Evolutionary conservation across 2,797 vertebrate species (phyloP).

Genomic region (Gadopsis marmoratus): DNA sequence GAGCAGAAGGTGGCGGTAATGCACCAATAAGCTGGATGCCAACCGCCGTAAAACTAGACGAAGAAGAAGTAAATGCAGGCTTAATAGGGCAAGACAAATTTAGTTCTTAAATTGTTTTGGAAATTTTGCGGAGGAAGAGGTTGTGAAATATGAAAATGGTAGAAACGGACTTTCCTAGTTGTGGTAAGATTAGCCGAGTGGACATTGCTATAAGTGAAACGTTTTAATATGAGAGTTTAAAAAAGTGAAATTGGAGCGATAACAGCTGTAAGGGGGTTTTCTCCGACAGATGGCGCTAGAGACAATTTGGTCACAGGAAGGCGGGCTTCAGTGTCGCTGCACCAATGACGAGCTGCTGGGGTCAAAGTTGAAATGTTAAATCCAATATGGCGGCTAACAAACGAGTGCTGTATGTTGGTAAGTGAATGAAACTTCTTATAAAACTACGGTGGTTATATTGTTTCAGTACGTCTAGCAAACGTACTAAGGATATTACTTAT

Average conservation of each 20-base stretch:
- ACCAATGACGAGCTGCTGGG: slow-evolving; percentile 62
- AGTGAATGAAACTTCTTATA: slow-evolving; percentile 65
- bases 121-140: neutral
- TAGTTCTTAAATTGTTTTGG: neutral
- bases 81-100: too few species aligned
- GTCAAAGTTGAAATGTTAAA: slow-evolving; percentile 74
- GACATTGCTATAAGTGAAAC: neutral
- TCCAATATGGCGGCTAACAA: slow-evolving; percentile 91
- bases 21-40: too few species aligned
- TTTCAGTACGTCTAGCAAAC: neutral
- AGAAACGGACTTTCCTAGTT: neutral
- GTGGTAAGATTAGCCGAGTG: neutral
- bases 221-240: neutral
- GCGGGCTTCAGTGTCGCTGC: slow-evolving; percentile 32
- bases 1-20: too few species aligned
- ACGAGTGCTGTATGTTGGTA: slow-evolving; percentile 93
- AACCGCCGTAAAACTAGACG: too few species aligned
- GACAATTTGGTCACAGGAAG: neutral
- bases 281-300: slow-evolving; percentile 44
- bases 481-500: fast-evolving
- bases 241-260: neutral
- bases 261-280: neutral
- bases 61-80: too few species aligned
- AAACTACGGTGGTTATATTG: fast-evolving
- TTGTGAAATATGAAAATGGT: neutral